Percentiles rank a stretch among this genome's conserved stretches.
Evolutionary conservation across 2,113 vertebrate species (phyloP).

Genomic region (Megaceryle torquata): DNA sequence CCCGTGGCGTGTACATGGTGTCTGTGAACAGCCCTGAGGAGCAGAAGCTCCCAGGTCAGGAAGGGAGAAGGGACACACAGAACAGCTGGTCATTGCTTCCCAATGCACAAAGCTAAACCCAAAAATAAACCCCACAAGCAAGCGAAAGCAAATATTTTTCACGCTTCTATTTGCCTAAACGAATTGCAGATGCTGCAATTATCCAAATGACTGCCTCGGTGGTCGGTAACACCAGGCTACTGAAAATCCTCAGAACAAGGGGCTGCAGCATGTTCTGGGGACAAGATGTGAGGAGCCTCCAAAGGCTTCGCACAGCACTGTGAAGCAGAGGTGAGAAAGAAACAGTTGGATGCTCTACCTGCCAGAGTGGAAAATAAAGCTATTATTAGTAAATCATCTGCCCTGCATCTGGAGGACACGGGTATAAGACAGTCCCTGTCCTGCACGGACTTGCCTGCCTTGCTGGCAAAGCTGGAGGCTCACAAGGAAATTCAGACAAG

Average conservation of each 20-base stretch:
- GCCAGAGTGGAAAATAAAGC: not conserved
- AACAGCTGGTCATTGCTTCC: not conserved
- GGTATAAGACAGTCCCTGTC: not conserved
- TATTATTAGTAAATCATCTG: not conserved
- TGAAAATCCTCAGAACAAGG: not conserved
- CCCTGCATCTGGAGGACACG: not conserved
- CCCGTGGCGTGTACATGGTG: rapidly evolving
- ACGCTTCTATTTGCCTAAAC: not conserved
- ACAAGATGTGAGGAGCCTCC: not conserved
- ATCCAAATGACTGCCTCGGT: not conserved
- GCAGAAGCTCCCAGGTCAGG: not conserved
- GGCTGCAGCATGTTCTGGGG: not conserved
- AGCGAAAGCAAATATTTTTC: conserved; percentile 13
- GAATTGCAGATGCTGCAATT: not conserved
- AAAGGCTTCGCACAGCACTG: not conserved
- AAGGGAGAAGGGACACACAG: not conserved
- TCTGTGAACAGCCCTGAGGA: rapidly evolving
- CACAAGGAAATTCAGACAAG: not conserved
- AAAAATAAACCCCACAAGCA: not conserved
- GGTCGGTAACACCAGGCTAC: not conserved
- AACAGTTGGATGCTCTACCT: not conserved
- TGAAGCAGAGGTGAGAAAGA: not conserved
- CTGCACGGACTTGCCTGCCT: not conserved
- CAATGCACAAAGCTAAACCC: not conserved
- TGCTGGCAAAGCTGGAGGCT: not conserved